phyloP scores from a whole-genome alignment of 2,113 vertebrate species.

The Vidua chalybeata region DNA sequence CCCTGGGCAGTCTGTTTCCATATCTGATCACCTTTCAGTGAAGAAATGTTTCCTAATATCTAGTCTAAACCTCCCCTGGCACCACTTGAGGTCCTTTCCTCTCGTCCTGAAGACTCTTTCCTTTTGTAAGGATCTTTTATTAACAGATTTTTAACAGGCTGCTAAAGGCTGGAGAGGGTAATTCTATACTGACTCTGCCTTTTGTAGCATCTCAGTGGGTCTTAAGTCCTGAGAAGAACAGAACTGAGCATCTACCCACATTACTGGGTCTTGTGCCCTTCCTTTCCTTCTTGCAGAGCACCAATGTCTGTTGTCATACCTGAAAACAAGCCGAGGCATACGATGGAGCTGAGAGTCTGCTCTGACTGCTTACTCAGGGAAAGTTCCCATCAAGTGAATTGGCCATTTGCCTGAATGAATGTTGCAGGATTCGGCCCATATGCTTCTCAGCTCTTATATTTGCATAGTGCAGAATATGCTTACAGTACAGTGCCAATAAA shows the following conservation, averaged over 20 bases:
- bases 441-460: constrained; percentile 50
- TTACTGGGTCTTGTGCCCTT: background rate
- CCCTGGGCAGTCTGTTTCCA: background rate
- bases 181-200: background rate
- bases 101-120: background rate
- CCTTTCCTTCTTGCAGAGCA: background rate
- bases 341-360: background rate
- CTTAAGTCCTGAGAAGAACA: background rate
- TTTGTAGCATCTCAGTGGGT: background rate
- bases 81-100: background rate
- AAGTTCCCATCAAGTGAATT: constrained; percentile 41
- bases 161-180: background rate
- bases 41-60: background rate
- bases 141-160: background rate
- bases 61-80: background rate
- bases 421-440: constrained; percentile 50
- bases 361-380: constrained; percentile 30
- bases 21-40: background rate
- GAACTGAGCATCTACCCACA: background rate
- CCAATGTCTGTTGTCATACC: background rate
- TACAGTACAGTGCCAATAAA: constrained; percentile 55
- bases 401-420: constrained; percentile 41
- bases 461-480: constrained; percentile 57
- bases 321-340: background rate
- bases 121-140: background rate